Percentiles rank a stretch among this genome's conserved stretches.
These are phyloP conservation scores for Ramphastos sulfuratus DNA, from an alignment of 2,113 vertebrate genomes.

Conservation along the genomic window DNA sequence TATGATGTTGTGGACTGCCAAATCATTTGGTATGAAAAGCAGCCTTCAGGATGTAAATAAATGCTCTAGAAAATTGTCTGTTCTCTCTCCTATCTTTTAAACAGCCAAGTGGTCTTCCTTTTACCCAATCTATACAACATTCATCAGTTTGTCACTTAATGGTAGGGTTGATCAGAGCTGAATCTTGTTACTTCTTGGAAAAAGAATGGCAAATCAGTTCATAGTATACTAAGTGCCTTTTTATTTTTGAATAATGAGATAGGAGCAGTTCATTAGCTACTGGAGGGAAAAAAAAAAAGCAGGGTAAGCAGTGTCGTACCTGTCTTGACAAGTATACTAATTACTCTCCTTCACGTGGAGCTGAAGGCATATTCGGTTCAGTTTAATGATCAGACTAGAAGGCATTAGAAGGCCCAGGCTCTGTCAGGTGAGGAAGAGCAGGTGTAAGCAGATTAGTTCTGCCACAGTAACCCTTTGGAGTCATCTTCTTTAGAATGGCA, in stretches of 20 bases:
- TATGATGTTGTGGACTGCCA: constrained; percentile 3
- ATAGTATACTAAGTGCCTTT: constrained; percentile 84
- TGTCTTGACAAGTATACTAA: constrained; percentile 99
- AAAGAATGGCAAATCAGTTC: constrained; percentile 79
- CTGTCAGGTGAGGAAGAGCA: constrained; percentile 93
- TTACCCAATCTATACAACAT: constrained; percentile 62
- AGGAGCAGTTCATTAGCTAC: constrained; percentile 88
- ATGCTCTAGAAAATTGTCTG: constrained; percentile 21
- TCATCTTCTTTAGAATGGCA: constrained; percentile 86
- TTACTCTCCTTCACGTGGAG: constrained; percentile 93
- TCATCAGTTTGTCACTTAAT: constrained; percentile 79
- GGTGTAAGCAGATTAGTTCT: constrained; percentile 99
- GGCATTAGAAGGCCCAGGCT: constrained; percentile 82
- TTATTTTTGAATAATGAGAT: constrained; percentile 90
- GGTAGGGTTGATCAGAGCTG: constrained; percentile 77
- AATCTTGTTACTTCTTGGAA: constrained; percentile 80
- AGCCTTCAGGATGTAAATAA: constrained; percentile 11
- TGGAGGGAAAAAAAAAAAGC: constrained; percentile 79
- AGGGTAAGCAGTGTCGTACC: constrained; percentile 92
- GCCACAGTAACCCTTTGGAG: constrained; percentile 98
- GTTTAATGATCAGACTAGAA: constrained; percentile 92
- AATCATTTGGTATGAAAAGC: constrained; percentile 9
- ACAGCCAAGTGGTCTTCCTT: constrained; percentile 60
- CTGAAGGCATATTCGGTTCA: constrained; percentile 90
- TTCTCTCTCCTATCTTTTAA: constrained; percentile 49